Base-by-base conservation (phyloP, 2,113 vertebrate genomes). In the Myodes glareolus region DNA sequence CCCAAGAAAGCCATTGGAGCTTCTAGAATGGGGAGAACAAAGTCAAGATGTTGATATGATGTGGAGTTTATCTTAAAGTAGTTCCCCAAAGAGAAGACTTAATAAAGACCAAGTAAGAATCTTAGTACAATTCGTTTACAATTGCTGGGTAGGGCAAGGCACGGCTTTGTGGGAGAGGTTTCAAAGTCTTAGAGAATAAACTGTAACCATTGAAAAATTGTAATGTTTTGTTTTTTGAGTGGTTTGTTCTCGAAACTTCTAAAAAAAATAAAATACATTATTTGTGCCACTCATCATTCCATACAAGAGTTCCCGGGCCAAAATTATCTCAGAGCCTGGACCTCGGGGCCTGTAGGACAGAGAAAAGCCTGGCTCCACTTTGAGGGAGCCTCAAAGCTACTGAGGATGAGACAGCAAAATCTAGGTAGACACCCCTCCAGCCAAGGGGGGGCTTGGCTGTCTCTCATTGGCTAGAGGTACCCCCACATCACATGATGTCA, bases 111-210 rank as follows among this genome's bases (percentile, higher is more conserved):
- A 36, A 55, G 61, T 58, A 82, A 91, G 75, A 88, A 72, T 63
- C 42, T 39, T 7, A 23, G 25, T 47, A 76, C 27, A 39, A 21
- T 78, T 75, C 25, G 4, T 27, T 96, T 29, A 50, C 19, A n/a
- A 27, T 33, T 42, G 21, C 5, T 36, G 73, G 55, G 45, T 3
- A 55, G 58, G 29, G 19, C 33, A 68, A 86, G 0, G 23, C 39
- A 11, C 2, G 25, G 3, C 91, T 95, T 95, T 67, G 52, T 88
- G 12, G 9, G 7, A 13, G 50, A n/a, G 8, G 29, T 80, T 94
- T 85, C 65, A 75, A 76, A 92, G 31, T 61, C 45, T 68, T n/a
- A 47, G 85, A 92, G 55, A 55, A 4, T 91, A 91, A 93, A 76
- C 36, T 29, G 33, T 67, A 9, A 39, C 55, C 65, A 33, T 31